These are phyloP conservation scores for Pollenia labialis DNA, from an alignment of 2,888 invertebrate genomes.

Conservation along the genomic window DNA sequence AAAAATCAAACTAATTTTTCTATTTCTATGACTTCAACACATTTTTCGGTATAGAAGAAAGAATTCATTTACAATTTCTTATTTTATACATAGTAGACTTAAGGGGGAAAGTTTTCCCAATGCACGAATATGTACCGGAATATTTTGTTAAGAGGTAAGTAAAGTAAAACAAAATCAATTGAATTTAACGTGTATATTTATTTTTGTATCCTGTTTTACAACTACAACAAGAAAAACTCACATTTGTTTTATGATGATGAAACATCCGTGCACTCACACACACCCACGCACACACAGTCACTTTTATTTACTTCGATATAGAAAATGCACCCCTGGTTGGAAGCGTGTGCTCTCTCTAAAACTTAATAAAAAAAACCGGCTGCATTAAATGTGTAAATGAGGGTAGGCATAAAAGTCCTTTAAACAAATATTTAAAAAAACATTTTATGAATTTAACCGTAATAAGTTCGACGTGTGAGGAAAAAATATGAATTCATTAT, in stretches of 20 bases:
- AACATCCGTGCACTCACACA: constrained; percentile 14
- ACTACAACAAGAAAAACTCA: constrained; percentile 23
- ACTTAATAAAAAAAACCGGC: constrained; percentile 26
- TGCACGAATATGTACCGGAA: neutral
- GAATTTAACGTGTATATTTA: constrained; percentile 44
- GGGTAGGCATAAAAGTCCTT: neutral
- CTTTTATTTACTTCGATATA: constrained; percentile 8
- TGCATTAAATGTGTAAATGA: constrained; percentile 38
- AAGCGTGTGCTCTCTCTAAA: constrained; percentile 40
- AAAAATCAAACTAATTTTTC: constrained; percentile 10
- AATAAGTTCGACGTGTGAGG: too few relatives aligned
- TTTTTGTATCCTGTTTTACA: constrained; percentile 48
- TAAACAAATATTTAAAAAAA: neutral
- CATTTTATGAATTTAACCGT: neutral
- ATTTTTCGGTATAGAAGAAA: constrained; percentile 30
- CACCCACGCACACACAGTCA: neutral
- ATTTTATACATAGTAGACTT: constrained; percentile 11
- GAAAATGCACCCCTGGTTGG: constrained; percentile 57
- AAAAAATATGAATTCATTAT: too few relatives aligned
- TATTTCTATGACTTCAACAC: constrained; percentile 48
- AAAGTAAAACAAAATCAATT: constrained; percentile 62
- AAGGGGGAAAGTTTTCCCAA: constrained; percentile 40
- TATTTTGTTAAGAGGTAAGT: constrained; percentile 45
- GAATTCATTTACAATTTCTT: neutral
- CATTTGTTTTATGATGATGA: constrained; percentile 50